Evolutionary conservation across 2,888 invertebrate genomes (phyloP).

Genomic region (Luperina testacea): DNA sequence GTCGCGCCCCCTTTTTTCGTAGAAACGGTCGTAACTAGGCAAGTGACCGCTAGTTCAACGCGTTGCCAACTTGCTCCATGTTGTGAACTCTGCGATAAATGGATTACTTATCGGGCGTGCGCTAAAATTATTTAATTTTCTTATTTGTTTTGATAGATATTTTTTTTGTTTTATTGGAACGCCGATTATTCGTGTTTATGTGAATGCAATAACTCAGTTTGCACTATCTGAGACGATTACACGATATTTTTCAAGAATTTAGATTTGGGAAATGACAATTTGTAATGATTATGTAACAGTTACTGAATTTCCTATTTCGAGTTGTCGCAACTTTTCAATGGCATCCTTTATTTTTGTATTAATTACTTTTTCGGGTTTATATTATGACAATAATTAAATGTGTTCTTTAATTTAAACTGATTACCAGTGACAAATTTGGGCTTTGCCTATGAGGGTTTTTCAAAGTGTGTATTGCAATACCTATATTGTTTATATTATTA

Average conservation of each 20-base stretch:
- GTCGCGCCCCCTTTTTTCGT: no score
- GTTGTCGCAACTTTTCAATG: neutral
- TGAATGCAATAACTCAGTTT: neutral
- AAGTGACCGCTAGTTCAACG: no score
- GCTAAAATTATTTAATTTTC: neutral
- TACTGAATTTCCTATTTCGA: neutral
- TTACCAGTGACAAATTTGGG: neutral
- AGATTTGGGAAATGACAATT: neutral
- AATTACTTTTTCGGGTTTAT: slow-evolving; percentile 20
- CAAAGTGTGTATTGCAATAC: slow-evolving; percentile 14
- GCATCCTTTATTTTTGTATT: neutral
- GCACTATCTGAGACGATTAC: neutral
- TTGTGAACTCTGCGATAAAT: neutral
- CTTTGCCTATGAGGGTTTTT: neutral
- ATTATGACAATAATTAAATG: slow-evolving; percentile 50
- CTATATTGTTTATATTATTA: slow-evolving; percentile 10
- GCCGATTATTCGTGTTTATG: neutral
- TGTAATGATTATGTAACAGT: neutral
- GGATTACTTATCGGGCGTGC: neutral
- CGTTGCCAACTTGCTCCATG: neutral
- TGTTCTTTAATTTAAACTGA: neutral
- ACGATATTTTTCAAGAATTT: neutral
- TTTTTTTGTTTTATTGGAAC: neutral
- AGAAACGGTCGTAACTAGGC: no score
- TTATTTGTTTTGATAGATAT: neutral